Evolutionary conservation across 2,888 invertebrate genomes (phyloP), one percentile per base, ranked within the genome.

Genomic region (Orthonevra nobilis): DNA sequence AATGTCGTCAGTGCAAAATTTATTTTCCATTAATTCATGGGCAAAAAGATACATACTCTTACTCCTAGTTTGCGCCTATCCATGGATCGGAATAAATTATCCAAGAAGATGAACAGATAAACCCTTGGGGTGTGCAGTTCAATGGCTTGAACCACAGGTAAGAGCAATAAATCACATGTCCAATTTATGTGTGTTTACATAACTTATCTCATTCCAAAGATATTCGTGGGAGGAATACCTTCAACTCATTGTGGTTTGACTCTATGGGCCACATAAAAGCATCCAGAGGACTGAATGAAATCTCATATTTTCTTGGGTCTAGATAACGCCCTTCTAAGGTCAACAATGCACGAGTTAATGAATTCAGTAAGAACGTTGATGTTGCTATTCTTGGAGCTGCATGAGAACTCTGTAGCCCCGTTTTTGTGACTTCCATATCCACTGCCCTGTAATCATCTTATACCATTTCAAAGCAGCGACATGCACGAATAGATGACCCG

Each of bases 221-320:
- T 30, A 58, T 44, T n/a, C 14, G 36, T 48, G 48, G 63, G 63
- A 38, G 63, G 38, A 63, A 40, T 20, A 28, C 28, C 14, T 14
- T 20, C 52, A 50, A 14, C 15, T 6, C 19, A 12, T 10, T 17
- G 30, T 5, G 26, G 15, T 9, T 15, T 15, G 9, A 3, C 6
- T 12, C 4, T 28, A 17, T 15, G 10, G 19, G 48, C 15, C 15
- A 10, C 2, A 12, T n/a, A n/a, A n/a, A n/a, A n/a, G n/a, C n/a
- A n/a, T n/a, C 19, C 10, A 36, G 17, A 40, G 3, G 10, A 6
- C 15, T 2, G 23, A 42, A 23, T 7, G 5, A 23, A 14, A 28
- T 46, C n/a, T 38, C 15, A 17, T 19, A 17, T 19, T 7, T 7
- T 17, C 28, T 40, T 9, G 17, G 19, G 34, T 14, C 19, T 26